A percentile compares a stretch with the other conserved stretches of the same genome.
Evolutionary conservation across 1,140 invertebrate species (phyloP).

Genomic region (Tenebrio molitor): DNA sequence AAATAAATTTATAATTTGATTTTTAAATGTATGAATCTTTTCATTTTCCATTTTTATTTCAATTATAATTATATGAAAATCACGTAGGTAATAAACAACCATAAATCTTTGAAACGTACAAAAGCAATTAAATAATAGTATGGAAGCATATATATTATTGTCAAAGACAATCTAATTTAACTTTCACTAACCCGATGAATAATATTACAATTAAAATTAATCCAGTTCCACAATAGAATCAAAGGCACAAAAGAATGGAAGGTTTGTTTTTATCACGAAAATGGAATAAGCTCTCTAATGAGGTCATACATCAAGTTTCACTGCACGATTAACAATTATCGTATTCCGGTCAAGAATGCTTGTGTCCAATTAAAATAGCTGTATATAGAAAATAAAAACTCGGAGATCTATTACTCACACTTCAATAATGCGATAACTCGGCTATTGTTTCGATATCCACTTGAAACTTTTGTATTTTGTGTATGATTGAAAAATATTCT

Average conservation of each 20-base stretch:
- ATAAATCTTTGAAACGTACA: slow-evolving; percentile 11
- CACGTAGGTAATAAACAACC: too few species aligned
- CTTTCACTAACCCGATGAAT: background rate
- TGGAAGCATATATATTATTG: slow-evolving; percentile 15
- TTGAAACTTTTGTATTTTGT: too few species aligned
- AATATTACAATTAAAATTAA: slow-evolving; percentile 19
- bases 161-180: slow-evolving; percentile 13
- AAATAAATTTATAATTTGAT: too few species aligned
- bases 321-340: slow-evolving; percentile 26
- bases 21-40: too few species aligned
- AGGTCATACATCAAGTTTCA: slow-evolving; percentile 32
- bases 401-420: slow-evolving; percentile 22
- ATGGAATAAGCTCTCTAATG: slow-evolving; percentile 10
- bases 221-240: slow-evolving; percentile 4
- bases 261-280: slow-evolving; percentile 24
- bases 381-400: slow-evolving; percentile 28
- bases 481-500: too few species aligned
- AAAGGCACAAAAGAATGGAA: slow-evolving; percentile 5
- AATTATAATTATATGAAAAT: too few species aligned
- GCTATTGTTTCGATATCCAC: slow-evolving; percentile 21
- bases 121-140: background rate
- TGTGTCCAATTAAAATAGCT: slow-evolving; percentile 35
- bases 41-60: too few species aligned
- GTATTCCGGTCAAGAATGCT: slow-evolving; percentile 28
- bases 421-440: background rate